Conservation (phyloP, 2,888 invertebrate genomes). For the Noctua pronuba region DNA sequence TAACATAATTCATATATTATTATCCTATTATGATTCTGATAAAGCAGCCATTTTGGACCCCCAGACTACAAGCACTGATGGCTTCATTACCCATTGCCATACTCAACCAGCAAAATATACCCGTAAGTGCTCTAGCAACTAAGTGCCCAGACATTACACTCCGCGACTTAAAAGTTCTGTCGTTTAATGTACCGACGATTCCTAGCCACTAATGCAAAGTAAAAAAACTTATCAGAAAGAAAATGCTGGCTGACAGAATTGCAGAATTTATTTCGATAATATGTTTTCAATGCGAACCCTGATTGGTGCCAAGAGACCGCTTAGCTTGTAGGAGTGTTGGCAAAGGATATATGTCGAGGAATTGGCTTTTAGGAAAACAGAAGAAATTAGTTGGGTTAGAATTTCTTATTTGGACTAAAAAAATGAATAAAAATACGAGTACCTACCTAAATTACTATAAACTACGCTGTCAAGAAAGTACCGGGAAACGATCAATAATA, state of each 20-base stretch:
- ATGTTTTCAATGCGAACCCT: conserved; percentile 44
- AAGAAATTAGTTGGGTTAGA: neutral
- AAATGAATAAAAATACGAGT: neutral
- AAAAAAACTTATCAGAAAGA: conserved; percentile 44
- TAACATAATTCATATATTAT: too few relatives aligned
- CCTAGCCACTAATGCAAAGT: conserved; percentile 50
- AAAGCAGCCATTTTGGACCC: too few relatives aligned
- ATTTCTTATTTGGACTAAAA: too few relatives aligned
- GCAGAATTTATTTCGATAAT: conserved; percentile 56
- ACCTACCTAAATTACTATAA: neutral
- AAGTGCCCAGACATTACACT: conserved; percentile 51
- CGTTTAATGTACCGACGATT: conserved; percentile 29
- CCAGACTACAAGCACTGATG: neutral
- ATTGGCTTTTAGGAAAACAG: conserved; percentile 15
- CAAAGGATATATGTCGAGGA: conserved; percentile 3
- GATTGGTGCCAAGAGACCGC: conserved; percentile 52
- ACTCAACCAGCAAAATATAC: conserved; percentile 33
- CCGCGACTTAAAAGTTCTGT: conserved; percentile 53
- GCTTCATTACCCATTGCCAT: neutral
- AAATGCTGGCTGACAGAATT: conserved; percentile 14
- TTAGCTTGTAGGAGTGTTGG: conserved; percentile 38
- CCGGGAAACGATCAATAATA: too few relatives aligned
- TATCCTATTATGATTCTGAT: too few relatives aligned
- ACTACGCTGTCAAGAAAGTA: too few relatives aligned
- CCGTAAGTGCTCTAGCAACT: conserved; percentile 36